Base-by-base conservation (phyloP, 2,113 vertebrate genomes). In the Bolborhynchus lineola region DNA sequence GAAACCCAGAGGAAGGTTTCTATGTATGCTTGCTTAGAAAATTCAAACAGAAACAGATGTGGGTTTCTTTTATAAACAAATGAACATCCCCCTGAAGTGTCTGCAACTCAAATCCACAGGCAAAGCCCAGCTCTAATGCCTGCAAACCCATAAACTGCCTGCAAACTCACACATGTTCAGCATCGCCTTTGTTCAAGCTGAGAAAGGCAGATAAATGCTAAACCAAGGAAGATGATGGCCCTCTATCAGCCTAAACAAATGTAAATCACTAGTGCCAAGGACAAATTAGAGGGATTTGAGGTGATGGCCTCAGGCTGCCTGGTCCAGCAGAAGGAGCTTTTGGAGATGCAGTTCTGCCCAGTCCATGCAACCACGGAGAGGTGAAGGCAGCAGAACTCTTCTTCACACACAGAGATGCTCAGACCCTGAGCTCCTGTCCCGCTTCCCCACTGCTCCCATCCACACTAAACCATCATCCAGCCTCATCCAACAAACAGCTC, bases 21-120 rank as follows among this genome's bases (percentile, higher is more conserved):
- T 91, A 62, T 62, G 90, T 71, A 75, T 28, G 90, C 88, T 93
- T 49, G 85, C 92, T 96, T 90, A 50, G 94, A 91, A 95, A 89
- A 91, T 79, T 92, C 95, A 96, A 96, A 93, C 78, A 97, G 95
- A 96, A 97, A 96, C 95, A 97, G 93, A 96, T 96, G 95, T 94
- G 92, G 64, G 85, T 95, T 96, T 93, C 90, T 96, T 95, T 93
- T 92, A 74, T 84, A 95, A 95, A 94, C 95, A 97, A 94, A 93
- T 86, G 88, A 95, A 95, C 92, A 96, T 95, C 94, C 94, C 91
- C 93, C 95, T 88, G 92, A 97, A 96, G 93, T 96, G 95, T 93
- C 93, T 86, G 93, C 92, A 88, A 78, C 94, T 93, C 82, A 35
- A 83, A 93, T 59, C 69, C 93, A 65, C 57, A 94, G 92, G 63